Evolutionary conservation across 2,888 invertebrate species (phyloP).

Genomic region (Prosapia bicincta): DNA sequence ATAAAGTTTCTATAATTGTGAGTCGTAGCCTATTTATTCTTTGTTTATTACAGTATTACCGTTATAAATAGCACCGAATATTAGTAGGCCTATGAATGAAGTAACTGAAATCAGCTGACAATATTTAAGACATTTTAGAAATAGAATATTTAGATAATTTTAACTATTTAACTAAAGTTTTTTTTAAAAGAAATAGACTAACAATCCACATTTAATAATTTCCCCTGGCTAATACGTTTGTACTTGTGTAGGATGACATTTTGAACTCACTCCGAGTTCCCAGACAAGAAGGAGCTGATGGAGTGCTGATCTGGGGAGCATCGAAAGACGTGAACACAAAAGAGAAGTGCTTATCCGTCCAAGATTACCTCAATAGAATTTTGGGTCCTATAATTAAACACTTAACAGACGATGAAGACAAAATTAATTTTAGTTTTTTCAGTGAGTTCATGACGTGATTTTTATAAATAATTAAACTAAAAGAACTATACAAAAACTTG

Average conservation of each 20-base stretch:
- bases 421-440: background rate
- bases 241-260: conserved; percentile 58
- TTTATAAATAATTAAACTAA: background rate
- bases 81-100: too few relatives aligned
- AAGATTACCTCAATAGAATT: conserved; percentile 57
- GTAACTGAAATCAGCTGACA: too few relatives aligned
- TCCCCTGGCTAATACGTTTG: background rate
- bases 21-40: too few relatives aligned
- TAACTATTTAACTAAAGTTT: too few relatives aligned
- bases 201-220: too few relatives aligned
- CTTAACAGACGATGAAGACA: background rate
- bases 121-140: too few relatives aligned
- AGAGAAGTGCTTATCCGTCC: conserved; percentile 58
- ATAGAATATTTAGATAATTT: too few relatives aligned
- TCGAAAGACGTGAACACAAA: conserved; percentile 64
- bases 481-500: too few relatives aligned
- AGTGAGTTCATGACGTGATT: background rate
- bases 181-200: too few relatives aligned
- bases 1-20: too few relatives aligned
- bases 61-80: too few relatives aligned
- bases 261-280: conserved; percentile 53
- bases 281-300: conserved; percentile 57
- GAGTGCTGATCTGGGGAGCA: conserved; percentile 73
- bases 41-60: too few relatives aligned
- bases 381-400: conserved; percentile 56